Base-by-base conservation (phyloP, 2,113 vertebrate genomes). In the Zosterops borbonicus region DNA sequence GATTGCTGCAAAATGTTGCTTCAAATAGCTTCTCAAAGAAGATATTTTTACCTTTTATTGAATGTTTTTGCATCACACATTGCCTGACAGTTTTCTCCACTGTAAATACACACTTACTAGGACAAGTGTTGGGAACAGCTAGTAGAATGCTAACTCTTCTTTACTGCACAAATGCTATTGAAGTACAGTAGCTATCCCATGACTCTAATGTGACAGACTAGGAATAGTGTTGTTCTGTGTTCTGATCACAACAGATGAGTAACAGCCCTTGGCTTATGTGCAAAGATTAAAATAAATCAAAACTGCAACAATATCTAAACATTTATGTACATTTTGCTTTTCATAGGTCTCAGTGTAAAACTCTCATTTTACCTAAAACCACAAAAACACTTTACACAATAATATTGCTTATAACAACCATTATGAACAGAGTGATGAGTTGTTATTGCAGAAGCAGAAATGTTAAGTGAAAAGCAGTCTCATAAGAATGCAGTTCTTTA, bases 1-100 rank as follows among this genome's bases (percentile, higher is more conserved):
- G 83, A 53, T 94, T 92, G 73, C 58, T 82, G n/a, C 64, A 95
- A 88, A 78, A 64, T 42, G 23, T 62, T 90, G 35, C 37, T 96
- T 96, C 73, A 90, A 93, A 86, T 37, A 90, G 67, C 63, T 71
- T 2, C 59, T 65, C 46, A 71, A 56, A 41, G 23, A 60, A 67
- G 70, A 37, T 75, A 92, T 89, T 94, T 93, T 92, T 92, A 67
- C 21, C 21, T 62, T 58, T 29, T 9, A 47, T 50, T 5, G 23
- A 41, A 8, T 55, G 15, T 20, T 91, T 86, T 78, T 78, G 31
- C 64, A 14, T 81, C 31, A 29, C 24, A 25, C 3, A 28, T 91
- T 94, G 24, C 53, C 47, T 71, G 71, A 88, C 7, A 23, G 42
- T 60, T 63, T 78, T 49, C 22, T 75, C 29, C 35, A 47, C 29